Base-by-base conservation (phyloP, 2,888 invertebrate genomes). In the Coronaproctus castanopsis region DNA sequence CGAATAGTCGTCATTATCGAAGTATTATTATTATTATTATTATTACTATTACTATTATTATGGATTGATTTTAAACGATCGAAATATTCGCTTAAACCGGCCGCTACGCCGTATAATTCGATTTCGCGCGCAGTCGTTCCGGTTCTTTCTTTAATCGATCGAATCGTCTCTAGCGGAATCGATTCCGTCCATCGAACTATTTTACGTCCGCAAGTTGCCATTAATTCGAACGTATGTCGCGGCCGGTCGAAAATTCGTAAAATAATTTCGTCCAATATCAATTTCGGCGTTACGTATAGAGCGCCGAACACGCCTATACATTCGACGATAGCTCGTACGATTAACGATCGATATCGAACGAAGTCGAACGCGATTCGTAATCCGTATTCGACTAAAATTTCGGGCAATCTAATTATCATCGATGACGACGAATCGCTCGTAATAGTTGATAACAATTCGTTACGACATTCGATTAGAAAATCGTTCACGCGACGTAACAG, bases 391-490 rank as follows among this genome's bases (percentile, higher is more conserved):
- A 61, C 19, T 21, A 61, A 21, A 20, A 61, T 60, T 22, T 63
- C 63, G 8, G 64, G 62, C 23, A 64, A 24, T 10, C 64, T 62
- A 48, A 57, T 55, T 53, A 63, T 51, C 52, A 62, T 59, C 14
- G 21, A 24, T 18, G 36, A 24, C 18, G 48, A 36, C 3, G 24
- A 51, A 14, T 52, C 57, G 19, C 49, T 36, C 19, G 49, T 24
- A 64, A 85, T 83, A 66, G 82, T 80, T 22, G 81, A 82, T 3
- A 85, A 78, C 65, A 87, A 85, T 67, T 85, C 85, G 67, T 87
- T 87, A 87, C 87, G 87, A 21, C 78, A 75, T 65, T 85, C 85
- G 20, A 82, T 79, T 36, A 84, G 71, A 61, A 80, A 80, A 65
- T 83, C 81, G 51, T 78, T 76, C 18, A 87, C 65, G 64, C 82